Conservation (phyloP, 2,113 vertebrate genomes). For the Sciurus niger region DNA sequence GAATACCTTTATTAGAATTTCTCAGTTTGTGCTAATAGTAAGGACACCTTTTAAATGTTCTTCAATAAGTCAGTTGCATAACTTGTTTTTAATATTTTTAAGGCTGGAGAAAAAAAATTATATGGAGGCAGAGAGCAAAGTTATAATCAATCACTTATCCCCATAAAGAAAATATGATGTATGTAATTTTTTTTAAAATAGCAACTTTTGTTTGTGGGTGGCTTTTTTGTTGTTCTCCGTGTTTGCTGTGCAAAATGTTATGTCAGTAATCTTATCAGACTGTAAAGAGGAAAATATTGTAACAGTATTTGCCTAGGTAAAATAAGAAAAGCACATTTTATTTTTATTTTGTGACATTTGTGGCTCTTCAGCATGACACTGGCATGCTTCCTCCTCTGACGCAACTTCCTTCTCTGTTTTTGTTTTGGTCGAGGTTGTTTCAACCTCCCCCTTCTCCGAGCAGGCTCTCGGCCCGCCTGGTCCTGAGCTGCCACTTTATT, state of each 20-base stretch:
- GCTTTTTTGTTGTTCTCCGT: constrained; percentile 4
- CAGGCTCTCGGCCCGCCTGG: constrained; percentile 1
- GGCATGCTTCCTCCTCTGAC: constrained; percentile 70
- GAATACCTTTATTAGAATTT: constrained; percentile 52
- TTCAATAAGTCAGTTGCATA: constrained; percentile 45
- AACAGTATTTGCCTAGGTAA: constrained; percentile 42
- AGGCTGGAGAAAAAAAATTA: neutral
- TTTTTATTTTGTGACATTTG: constrained; percentile 79
- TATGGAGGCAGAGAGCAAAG: neutral
- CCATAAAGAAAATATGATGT: constrained; percentile 6
- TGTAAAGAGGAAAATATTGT: constrained; percentile 45
- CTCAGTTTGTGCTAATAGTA: constrained; percentile 48
- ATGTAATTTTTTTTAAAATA: neutral
- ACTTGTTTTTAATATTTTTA: constrained; percentile 65
- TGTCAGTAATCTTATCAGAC: constrained; percentile 33
- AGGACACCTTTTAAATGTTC: constrained; percentile 45
- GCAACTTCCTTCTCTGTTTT: constrained; percentile 77
- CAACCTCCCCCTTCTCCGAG: constrained; percentile 3
- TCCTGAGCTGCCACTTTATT: constrained; percentile 2
- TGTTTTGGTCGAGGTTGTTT: constrained; percentile 59
- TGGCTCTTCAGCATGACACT: constrained; percentile 63
- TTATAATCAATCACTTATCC: constrained; percentile 11
- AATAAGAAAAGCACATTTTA: constrained; percentile 47
- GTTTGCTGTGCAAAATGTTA: constrained; percentile 39
- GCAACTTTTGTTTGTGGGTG: neutral